Base-by-base conservation (phyloP, 2,888 invertebrate genomes). In the Pollenia labialis region DNA sequence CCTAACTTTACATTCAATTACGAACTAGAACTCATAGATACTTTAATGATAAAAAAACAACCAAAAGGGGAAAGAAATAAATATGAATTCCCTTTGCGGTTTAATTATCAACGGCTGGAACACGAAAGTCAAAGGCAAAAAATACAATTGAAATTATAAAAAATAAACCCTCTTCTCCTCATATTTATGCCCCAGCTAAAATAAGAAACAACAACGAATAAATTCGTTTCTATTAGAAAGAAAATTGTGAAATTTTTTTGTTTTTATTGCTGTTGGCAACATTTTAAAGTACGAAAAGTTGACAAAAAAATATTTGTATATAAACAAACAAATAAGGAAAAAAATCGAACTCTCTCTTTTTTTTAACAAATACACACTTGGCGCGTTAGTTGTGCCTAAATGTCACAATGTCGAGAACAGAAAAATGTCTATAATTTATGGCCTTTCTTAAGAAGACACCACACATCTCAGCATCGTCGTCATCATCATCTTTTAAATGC, bases 381-480 rank as follows among this genome's bases (percentile, higher is more conserved):
- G 82, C 82, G 82, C 54, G 50, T 74, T 84, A 81, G 66, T 72
- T 76, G 64, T 83, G 84, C 85, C 88, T 89, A 90, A 90, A 89
- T 91, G 92, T 91, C 92, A 90, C 88, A 88, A 81, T 81, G 81
- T 84, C 80, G 75, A 68, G 64, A 72, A 81, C 64, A 72, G 68
- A 81, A 81, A 81, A 79, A 81, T 62, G 42, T 90, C 88, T 88
- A 90, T 92, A 91, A 92, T 92, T 92, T 92, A 92, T 92, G 89
- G 90, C 89, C 89, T 91, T 91, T 87, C 84, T 91, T 90, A 89
- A 90, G 89, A 89, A 90, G 90, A 90, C 90, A 88, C 87, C 79
- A 87, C 87, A 79, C 64, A 71, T 62, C 32, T 80, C 44, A 64
- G 81, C 72, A 62, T 62, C 62, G 58, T 44, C 75, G 50, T 32